Percentiles rank a stretch among this genome's conserved stretches.
Evolutionary conservation across 1,140 invertebrate genomes (phyloP).

Genomic region (Rhagoletis zephyria): DNA sequence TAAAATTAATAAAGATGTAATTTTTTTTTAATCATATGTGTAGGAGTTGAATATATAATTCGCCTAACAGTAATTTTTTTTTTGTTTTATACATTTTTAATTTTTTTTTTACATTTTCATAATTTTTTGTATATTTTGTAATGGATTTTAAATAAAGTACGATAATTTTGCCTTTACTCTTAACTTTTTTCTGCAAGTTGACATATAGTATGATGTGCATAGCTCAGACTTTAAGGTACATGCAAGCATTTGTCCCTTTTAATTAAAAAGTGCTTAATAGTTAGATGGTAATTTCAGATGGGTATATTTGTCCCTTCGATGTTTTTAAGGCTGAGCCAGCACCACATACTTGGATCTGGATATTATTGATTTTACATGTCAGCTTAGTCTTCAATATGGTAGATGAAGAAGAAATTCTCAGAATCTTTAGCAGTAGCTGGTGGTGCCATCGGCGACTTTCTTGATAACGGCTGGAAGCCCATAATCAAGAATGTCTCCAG

Average conservation of each 20-base stretch:
- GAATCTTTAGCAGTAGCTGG: constrained; percentile 75
- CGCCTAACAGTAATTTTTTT: not conserved
- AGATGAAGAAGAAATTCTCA: constrained; percentile 71
- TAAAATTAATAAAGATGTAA: constrained; percentile 31
- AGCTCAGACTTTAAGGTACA: not conserved
- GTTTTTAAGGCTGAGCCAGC: constrained; percentile 5
- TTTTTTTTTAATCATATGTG: not conserved
- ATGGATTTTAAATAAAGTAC: constrained; percentile 35
- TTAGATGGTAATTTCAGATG: not conserved
- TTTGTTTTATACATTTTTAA: not conserved
- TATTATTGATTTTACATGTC: constrained; percentile 53
- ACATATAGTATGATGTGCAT: not conserved
- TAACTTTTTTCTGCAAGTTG: constrained; percentile 46
- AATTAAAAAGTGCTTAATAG: not conserved
- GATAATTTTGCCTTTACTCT: constrained; percentile 49
- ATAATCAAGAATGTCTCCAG: constrained; percentile 97
- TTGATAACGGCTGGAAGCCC: constrained; percentile 89
- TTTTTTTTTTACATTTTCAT: constrained; percentile 20
- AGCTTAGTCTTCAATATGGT: constrained; percentile 70
- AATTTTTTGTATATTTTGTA: not conserved
- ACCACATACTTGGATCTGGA: not conserved
- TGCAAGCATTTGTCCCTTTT: constrained; percentile 33
- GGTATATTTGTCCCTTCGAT: not conserved
- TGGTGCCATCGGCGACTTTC: constrained; percentile 82
- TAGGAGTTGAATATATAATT: constrained; percentile 22